Conservation (phyloP, 2,113 vertebrate genomes). For the Mormyrus lacerda region DNA sequence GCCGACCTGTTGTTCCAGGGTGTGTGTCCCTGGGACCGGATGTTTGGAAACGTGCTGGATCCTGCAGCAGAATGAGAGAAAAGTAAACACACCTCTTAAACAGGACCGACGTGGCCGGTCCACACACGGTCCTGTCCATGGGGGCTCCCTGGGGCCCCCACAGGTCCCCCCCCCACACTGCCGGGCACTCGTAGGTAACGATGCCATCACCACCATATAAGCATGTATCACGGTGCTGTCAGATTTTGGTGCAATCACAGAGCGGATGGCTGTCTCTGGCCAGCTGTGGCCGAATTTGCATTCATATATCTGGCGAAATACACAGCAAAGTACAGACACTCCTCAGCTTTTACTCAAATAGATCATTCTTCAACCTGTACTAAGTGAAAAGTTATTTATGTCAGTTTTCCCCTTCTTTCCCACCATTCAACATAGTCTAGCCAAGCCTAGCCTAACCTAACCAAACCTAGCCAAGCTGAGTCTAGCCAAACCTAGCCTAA, state of each 20-base stretch:
- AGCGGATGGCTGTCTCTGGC: neutral
- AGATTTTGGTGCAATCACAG: neutral
- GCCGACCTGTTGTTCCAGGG: neutral
- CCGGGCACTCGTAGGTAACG: neutral
- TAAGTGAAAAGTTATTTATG: neutral
- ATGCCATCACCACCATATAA: neutral
- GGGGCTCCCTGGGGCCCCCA: neutral
- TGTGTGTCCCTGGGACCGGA: neutral
- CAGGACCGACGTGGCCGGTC: neutral
- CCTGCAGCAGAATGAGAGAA: neutral
- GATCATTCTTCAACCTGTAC: neutral
- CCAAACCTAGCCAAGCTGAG: no score
- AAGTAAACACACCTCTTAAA: slow-evolving; percentile 14
- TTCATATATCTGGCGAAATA: neutral
- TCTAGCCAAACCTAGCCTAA: no score
- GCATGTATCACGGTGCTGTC: neutral
- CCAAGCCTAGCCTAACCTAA: no score
- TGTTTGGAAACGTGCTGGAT: neutral
- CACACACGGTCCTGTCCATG: neutral
- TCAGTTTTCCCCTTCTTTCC: neutral
- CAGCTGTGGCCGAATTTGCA: neutral
- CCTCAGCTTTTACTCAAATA: neutral
- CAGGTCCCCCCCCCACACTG: neutral
- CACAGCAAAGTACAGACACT: neutral
- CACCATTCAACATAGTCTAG: neutral